These are phyloP conservation scores for Habropoda laboriosa DNA, from an alignment of 1,140 invertebrate species.

Conservation along the genomic window DNA sequence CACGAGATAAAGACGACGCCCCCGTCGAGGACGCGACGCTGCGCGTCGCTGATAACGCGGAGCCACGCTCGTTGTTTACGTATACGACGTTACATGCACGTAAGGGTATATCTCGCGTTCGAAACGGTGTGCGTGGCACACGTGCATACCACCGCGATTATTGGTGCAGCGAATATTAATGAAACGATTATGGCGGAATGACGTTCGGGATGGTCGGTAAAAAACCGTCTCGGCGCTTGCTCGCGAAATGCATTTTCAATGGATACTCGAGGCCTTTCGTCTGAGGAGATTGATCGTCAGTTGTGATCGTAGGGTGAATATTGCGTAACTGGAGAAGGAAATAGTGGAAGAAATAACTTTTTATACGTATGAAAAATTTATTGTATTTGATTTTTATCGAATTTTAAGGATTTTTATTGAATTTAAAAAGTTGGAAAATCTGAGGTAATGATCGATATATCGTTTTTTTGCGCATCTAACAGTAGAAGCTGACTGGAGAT, in stretches of 20 bases:
- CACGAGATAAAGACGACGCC: conserved; percentile 79
- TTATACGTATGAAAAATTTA: no score
- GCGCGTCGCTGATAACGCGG: conserved; percentile 78
- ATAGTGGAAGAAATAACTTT: no score
- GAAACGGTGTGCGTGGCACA: conserved; percentile 62
- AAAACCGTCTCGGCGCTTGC: not conserved
- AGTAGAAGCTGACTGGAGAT: no score
- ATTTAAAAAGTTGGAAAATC: no score
- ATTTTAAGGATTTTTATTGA: no score
- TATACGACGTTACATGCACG: conserved; percentile 59
- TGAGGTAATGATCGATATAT: no score
- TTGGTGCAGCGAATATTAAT: conserved; percentile 62
- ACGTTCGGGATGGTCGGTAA: not conserved
- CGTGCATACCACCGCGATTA: conserved; percentile 49
- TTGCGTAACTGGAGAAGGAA: no score
- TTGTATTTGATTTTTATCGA: no score
- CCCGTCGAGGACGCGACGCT: conserved; percentile 75
- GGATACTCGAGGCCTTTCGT: not conserved
- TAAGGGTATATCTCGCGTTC: conserved; percentile 46
- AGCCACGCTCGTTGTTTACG: conserved; percentile 75
- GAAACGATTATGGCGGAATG: conserved; percentile 47
- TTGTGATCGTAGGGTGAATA: no score
- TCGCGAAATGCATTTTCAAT: not conserved
- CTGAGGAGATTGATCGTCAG: not conserved
- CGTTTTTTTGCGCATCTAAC: no score